These are phyloP conservation scores for Philotrypesis tridentata DNA, from an alignment of 1,140 invertebrate genomes.

Conservation along the genomic window DNA sequence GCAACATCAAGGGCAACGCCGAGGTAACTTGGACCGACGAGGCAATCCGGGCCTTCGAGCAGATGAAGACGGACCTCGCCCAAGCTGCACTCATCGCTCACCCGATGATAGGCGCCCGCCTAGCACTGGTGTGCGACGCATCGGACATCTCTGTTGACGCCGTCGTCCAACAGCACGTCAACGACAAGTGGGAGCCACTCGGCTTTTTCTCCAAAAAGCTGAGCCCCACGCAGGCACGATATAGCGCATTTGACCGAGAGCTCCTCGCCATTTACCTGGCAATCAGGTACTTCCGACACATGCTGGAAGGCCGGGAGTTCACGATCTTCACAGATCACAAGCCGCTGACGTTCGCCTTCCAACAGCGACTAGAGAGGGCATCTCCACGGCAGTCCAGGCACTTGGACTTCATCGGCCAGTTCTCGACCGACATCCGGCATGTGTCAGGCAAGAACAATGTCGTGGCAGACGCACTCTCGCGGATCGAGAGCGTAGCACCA, in stretches of 20 bases:
- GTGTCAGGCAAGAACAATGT: not conserved
- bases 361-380: not conserved
- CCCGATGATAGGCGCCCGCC: too few species aligned
- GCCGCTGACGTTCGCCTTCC: not conserved
- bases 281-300: not conserved
- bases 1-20: conserved; percentile 16
- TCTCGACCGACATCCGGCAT: not conserved
- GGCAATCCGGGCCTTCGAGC: too few species aligned
- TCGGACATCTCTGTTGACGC: too few species aligned
- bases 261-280: not conserved
- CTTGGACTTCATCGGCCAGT: not conserved
- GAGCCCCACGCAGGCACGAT: not conserved
- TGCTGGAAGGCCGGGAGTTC: not conserved
- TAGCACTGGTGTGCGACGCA: too few species aligned
- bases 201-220: not conserved
- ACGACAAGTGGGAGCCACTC: too few species aligned
- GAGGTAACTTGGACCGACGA: too few species aligned
- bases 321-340: not conserved
- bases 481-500: not conserved
- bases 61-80: too few species aligned
- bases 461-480: not conserved
- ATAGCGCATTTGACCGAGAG: not conserved
- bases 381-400: not conserved
- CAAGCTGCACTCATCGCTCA: too few species aligned
- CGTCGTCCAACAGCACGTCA: too few species aligned